A percentile compares a stretch with the other conserved stretches of the same genome.
Conservation (phyloP, 2,797 vertebrate genomes). For the Leptodactylus fallax region DNA sequence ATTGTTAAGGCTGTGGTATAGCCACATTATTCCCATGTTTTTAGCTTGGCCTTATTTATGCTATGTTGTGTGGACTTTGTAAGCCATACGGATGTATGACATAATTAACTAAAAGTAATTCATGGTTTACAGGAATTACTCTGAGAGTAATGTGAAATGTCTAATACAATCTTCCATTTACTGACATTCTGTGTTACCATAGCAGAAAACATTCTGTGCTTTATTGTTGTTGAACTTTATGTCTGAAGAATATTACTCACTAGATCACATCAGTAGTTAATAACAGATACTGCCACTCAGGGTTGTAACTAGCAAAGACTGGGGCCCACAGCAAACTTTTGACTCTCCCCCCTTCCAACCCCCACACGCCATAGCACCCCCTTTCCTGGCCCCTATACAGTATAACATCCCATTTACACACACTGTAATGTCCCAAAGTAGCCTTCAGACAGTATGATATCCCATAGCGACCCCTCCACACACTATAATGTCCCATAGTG, state of each 20-base stretch:
- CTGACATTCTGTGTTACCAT: not conserved
- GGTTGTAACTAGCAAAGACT: too few species aligned
- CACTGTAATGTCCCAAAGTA: too few species aligned
- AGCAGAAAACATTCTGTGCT: not conserved
- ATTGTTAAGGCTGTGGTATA: too few species aligned
- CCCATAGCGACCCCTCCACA: too few species aligned
- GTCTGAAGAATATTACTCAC: slow-evolving; percentile 21
- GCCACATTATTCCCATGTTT: not conserved
- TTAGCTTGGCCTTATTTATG: too few species aligned
- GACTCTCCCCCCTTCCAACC: too few species aligned
- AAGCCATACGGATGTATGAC: not conserved
- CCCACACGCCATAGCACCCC: too few species aligned
- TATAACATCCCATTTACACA: too few species aligned
- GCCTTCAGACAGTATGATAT: too few species aligned
- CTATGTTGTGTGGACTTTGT: not conserved
- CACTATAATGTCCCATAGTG: too few species aligned
- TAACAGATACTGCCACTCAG: slow-evolving; percentile 33
- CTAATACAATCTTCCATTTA: not conserved
- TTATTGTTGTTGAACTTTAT: not conserved
- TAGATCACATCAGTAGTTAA: not conserved
- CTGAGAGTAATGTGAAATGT: not conserved
- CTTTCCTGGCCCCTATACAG: too few species aligned
- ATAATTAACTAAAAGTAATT: not conserved
- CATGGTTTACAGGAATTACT: not conserved
- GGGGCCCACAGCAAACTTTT: too few species aligned